Conservation (phyloP, 2,888 invertebrate genomes). For the Oligia latruncula region DNA sequence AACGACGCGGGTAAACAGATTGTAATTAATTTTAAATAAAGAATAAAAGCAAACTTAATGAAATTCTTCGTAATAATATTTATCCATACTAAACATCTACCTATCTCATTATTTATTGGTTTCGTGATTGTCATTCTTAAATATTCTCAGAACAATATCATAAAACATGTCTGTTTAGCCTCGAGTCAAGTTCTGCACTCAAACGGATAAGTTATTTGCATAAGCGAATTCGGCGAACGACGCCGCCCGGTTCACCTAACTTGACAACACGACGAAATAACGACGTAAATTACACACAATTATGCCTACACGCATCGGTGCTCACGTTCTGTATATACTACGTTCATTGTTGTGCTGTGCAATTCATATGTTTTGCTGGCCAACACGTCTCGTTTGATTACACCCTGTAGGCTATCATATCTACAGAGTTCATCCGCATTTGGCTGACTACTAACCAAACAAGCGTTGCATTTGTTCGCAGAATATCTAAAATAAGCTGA, state of each 20-base stretch:
- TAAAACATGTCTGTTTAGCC: constrained; percentile 74
- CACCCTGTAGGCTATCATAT: constrained; percentile 28
- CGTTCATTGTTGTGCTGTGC: constrained; percentile 29
- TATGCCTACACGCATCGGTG: constrained; percentile 53
- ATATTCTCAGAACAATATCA: constrained; percentile 75
- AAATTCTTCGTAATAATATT: constrained; percentile 7
- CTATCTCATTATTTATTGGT: constrained; percentile 66
- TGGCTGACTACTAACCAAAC: constrained; percentile 40
- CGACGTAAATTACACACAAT: constrained; percentile 70
- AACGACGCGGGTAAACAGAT: neutral
- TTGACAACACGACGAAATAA: constrained; percentile 74
- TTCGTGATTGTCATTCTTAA: constrained; percentile 67
- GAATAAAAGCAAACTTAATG: constrained; percentile 4
- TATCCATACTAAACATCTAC: constrained; percentile 61
- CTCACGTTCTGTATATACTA: constrained; percentile 31
- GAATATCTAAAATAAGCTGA: constrained; percentile 71
- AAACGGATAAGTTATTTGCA: constrained; percentile 76
- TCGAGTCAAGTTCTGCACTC: constrained; percentile 74
- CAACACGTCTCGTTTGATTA: constrained; percentile 52
- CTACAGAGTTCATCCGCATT: constrained; percentile 32
- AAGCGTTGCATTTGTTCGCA: constrained; percentile 67
- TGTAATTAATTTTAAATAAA: neutral
- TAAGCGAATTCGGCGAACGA: constrained; percentile 79
- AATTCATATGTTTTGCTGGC: constrained; percentile 58
- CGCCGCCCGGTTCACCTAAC: constrained; percentile 72